Percentiles rank a stretch among this genome's conserved stretches.
phyloP scores from a whole-genome alignment of 2,113 vertebrate species.

The Seriola dumerili region DNA sequence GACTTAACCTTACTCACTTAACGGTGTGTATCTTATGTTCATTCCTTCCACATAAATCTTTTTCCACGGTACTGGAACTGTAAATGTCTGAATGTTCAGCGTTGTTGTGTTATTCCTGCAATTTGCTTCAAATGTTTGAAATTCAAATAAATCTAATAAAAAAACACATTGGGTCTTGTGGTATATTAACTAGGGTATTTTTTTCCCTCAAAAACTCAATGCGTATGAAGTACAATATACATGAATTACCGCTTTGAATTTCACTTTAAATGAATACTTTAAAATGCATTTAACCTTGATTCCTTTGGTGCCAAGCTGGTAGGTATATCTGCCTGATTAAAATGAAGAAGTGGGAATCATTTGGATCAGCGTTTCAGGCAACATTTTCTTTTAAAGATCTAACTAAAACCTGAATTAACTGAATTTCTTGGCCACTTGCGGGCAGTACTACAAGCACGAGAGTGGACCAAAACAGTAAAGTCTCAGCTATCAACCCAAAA shows the following conservation, averaged over 20 bases:
- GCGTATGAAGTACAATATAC: not conserved
- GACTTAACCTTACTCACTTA: not conserved
- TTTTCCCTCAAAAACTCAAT: not conserved
- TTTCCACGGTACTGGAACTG: slow-evolving; percentile 42
- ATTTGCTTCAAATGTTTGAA: slow-evolving; percentile 15
- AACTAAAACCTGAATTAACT: not conserved
- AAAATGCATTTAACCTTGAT: not conserved
- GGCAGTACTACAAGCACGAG: not conserved
- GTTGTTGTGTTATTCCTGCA: slow-evolving; percentile 6
- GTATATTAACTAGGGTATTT: not conserved
- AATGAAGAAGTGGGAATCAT: not conserved
- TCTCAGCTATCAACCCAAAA: not conserved
- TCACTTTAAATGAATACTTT: not conserved
- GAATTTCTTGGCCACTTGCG: not conserved
- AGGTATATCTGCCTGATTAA: not conserved
- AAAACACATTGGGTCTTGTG: not conserved
- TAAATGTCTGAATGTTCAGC: slow-evolving; percentile 16
- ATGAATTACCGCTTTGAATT: not conserved
- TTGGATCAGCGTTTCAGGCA: not conserved
- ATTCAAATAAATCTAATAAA: slow-evolving; percentile 59
- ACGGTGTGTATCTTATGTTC: slow-evolving; percentile 21
- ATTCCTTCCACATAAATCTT: slow-evolving; percentile 20
- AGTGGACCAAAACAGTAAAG: not conserved
- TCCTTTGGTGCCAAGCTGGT: not conserved
- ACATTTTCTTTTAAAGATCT: not conserved